Conservation (phyloP, 2,113 vertebrate species). For the Oryctolagus cuniculus region mOryCun1.1 NC_091435.1:15134501-15135000, state of each 20-base stretch:
- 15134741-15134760: not conserved
- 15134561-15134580: not conserved
- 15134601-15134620: not conserved
- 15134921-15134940: too few relatives aligned
- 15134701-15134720: not conserved
- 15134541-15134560: not conserved
- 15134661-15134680: not conserved
- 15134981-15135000: slow-evolving; percentile 38
- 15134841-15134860: not conserved
- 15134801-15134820: not conserved
- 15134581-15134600: not conserved
- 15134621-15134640: too few relatives aligned
- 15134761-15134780: not conserved
- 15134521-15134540: not conserved
- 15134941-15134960: not conserved
- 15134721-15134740: not conserved
- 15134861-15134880: not conserved
- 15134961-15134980: not conserved
- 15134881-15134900: not conserved
- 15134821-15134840: not conserved
- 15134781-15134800: not conserved
- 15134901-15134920: not conserved
- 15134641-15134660: too few relatives aligned
- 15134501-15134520: not conserved
- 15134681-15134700: not conserved